These are phyloP conservation scores for Drosophila phalerata DNA, from an alignment of 2,888 invertebrate genomes.

Conservation along the genomic window DNA sequence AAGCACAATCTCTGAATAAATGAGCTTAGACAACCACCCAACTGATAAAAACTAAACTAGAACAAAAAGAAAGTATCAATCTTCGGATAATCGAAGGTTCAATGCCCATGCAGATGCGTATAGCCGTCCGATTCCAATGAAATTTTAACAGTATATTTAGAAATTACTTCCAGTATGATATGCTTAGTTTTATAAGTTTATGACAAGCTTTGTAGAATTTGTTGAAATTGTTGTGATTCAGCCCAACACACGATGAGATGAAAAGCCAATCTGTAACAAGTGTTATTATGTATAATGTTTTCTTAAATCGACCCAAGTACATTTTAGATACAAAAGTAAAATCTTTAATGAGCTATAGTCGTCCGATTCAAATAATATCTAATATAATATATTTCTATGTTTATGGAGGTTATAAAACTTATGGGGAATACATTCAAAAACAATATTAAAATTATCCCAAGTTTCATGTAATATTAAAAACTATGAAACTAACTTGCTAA, in stretches of 20 bases:
- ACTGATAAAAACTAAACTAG: constrained; percentile 11
- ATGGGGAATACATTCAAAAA: too few species aligned
- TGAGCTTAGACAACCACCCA: constrained; percentile 62
- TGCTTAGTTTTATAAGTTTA: background rate
- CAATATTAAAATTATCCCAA: background rate
- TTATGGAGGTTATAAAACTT: background rate
- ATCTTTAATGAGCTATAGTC: background rate
- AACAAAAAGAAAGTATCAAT: background rate
- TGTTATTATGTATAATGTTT: too few species aligned
- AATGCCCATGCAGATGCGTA: constrained; percentile 1
- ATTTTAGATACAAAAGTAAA: too few species aligned
- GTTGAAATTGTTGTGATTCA: background rate
- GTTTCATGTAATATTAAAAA: background rate
- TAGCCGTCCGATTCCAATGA: background rate
- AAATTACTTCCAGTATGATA: background rate
- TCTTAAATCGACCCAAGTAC: too few species aligned
- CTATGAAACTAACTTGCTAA: background rate
- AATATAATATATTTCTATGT: too few species aligned
- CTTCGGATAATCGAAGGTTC: constrained; percentile 11
- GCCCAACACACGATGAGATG: background rate
- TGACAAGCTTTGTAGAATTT: background rate
- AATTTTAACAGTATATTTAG: background rate
- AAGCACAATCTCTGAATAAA: constrained; percentile 58
- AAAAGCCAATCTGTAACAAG: background rate
- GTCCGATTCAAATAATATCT: background rate